phyloP scores from a whole-genome alignment of 2,888 invertebrate species.

The Hylaea fasciaria region DNA sequence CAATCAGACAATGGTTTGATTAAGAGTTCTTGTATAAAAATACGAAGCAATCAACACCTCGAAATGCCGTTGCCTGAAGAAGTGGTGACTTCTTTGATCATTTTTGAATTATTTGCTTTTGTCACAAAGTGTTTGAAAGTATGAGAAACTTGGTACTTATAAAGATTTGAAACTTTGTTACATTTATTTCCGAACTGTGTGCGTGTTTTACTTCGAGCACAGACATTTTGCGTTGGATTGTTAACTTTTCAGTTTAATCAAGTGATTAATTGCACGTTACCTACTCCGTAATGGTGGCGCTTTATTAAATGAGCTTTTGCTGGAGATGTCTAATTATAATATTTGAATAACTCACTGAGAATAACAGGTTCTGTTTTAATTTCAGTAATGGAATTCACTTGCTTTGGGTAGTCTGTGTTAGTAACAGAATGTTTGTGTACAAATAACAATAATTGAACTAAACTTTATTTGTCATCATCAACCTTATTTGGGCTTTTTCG shows the following conservation, averaged over 20 bases:
- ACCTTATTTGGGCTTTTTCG: background rate
- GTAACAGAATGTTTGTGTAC: background rate
- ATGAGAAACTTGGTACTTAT: slow-evolving; percentile 34
- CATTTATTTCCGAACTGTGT: slow-evolving; percentile 59
- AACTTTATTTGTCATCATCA: background rate
- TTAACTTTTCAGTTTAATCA: slow-evolving; percentile 55
- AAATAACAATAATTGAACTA: background rate
- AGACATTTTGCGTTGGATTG: slow-evolving; percentile 50
- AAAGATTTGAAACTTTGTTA: slow-evolving; percentile 56
- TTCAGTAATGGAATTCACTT: background rate
- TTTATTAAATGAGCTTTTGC: slow-evolving; percentile 13
- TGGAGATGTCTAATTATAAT: slow-evolving; percentile 1
- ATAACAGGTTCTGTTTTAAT: slow-evolving; percentile 1
- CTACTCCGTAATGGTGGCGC: slow-evolving; percentile 42
- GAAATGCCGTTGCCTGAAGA: slow-evolving; percentile 28
- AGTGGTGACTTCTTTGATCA: slow-evolving; percentile 42
- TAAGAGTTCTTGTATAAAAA: slow-evolving; percentile 28
- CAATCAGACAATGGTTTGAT: slow-evolving; percentile 27
- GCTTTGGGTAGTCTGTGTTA: background rate
- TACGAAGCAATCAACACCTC: slow-evolving; percentile 34
- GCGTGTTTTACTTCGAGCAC: slow-evolving; percentile 46
- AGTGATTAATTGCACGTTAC: slow-evolving; percentile 49
- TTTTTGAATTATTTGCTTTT: slow-evolving; percentile 37
- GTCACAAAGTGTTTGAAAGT: slow-evolving; percentile 27
- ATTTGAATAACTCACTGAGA: background rate